These are phyloP conservation scores for Acanthisitta chloris DNA, from an alignment of 2,113 vertebrate species.

Conservation along the genomic window DNA sequence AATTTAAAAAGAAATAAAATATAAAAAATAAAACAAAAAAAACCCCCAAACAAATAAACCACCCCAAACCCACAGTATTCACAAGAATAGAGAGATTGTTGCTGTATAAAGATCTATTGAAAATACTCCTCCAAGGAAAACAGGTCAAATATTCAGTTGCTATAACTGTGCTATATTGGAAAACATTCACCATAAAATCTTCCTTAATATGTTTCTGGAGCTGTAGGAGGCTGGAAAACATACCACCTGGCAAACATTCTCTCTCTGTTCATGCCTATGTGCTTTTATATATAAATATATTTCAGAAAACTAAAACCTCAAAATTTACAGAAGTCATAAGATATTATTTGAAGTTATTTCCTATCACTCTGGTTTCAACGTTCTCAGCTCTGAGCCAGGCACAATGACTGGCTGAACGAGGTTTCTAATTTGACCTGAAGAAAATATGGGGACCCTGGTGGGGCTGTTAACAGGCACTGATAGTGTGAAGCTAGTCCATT, in stretches of 20 bases:
- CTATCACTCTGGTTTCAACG: background rate
- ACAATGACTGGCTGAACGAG: background rate
- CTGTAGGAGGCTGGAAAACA: background rate
- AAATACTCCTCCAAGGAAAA: slow-evolving; percentile 26
- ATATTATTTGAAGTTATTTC: slow-evolving; percentile 20
- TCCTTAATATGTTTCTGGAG: slow-evolving; percentile 30
- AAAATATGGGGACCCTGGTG: background rate
- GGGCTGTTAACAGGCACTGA: background rate
- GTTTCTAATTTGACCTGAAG: background rate
- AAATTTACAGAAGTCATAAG: background rate
- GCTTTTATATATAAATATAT: background rate
- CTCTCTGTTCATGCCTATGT: background rate
- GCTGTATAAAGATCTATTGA: background rate
- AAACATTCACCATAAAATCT: slow-evolving; percentile 17
- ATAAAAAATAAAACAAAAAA: background rate
- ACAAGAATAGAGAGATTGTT: background rate
- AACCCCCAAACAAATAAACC: background rate
- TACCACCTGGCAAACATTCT: background rate
- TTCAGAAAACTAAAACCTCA: slow-evolving; percentile 2
- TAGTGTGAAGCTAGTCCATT: background rate
- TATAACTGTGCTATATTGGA: background rate
- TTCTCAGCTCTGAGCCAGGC: background rate
- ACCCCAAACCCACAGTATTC: background rate
- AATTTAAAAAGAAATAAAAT: background rate
- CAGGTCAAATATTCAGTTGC: background rate